phyloP scores from a whole-genome alignment of 2,113 vertebrate species.

The Siniperca knerii region DNA sequence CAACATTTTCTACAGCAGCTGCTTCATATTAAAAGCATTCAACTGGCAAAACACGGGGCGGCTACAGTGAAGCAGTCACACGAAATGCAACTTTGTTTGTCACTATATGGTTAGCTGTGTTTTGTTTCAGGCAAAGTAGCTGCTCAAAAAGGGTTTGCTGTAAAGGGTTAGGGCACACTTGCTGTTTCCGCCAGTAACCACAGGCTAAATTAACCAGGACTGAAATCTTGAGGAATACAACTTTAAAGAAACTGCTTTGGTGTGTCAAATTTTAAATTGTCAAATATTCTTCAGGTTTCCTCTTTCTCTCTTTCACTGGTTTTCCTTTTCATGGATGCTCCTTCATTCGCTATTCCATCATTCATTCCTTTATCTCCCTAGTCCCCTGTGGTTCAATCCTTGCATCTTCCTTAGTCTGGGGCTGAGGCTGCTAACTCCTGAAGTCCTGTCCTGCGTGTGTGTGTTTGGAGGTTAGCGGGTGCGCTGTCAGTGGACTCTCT shows the following conservation, averaged over 20 bases:
- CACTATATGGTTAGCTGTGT: background rate
- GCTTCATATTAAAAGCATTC: background rate
- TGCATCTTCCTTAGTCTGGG: slow-evolving; percentile 31
- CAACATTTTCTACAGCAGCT: background rate
- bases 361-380: slow-evolving; percentile 17
- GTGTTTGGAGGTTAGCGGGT: background rate
- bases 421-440: slow-evolving; percentile 38
- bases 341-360: slow-evolving; percentile 5
- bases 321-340: background rate
- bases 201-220: background rate
- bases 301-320: slow-evolving; percentile 3
- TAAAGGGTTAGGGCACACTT: background rate
- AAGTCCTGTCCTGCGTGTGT: slow-evolving; percentile 39
- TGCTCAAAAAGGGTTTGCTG: background rate
- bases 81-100: background rate
- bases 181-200: background rate
- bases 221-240: background rate
- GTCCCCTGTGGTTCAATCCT: slow-evolving; percentile 12
- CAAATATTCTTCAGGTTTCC: background rate
- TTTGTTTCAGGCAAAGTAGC: background rate
- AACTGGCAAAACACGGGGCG: background rate
- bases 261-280: background rate
- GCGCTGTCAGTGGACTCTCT: slow-evolving; percentile 23
- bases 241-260: background rate
- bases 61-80: background rate